Percentiles rank a stretch among this genome's conserved stretches.
phyloP scores from a whole-genome alignment of 2,888 invertebrate genomes.

The Eristalis intricaria region DNA sequence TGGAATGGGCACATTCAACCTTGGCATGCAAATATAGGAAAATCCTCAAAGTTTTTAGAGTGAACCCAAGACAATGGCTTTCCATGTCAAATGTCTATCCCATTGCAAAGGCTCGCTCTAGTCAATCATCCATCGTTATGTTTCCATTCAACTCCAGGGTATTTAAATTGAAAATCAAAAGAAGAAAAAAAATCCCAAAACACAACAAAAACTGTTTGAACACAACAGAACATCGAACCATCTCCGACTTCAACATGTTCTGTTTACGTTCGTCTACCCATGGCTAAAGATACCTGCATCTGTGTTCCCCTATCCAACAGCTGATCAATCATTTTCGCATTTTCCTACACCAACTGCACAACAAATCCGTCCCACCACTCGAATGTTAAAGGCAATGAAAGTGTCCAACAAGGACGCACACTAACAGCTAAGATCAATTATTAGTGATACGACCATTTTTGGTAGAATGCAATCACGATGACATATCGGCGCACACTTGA shows the following conservation, averaged over 20 bases:
- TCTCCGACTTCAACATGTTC: constrained; percentile 41
- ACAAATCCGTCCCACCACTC: not conserved
- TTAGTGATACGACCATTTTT: constrained; percentile 51
- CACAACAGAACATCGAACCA: not conserved
- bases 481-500: constrained; percentile 56
- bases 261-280: constrained; percentile 43
- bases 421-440: constrained; percentile 21
- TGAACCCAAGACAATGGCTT: too few species aligned
- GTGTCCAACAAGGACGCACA: constrained; percentile 49
- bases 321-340: constrained; percentile 48
- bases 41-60: too few species aligned
- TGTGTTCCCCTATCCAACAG: constrained; percentile 19
- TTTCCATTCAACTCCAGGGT: not conserved
- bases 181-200: constrained; percentile 55
- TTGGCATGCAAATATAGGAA: too few species aligned
- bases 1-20: too few species aligned
- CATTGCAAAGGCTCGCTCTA: too few species aligned
- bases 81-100: too few species aligned
- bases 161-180: not conserved
- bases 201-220: constrained; percentile 48
- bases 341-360: constrained; percentile 29
- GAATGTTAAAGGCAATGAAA: not conserved
- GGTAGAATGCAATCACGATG: constrained; percentile 61
- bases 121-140: too few species aligned
- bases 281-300: not conserved